Evolutionary conservation across 2,888 invertebrate genomes (phyloP), one percentile per base, ranked within the genome.

Genomic region (Hirudinaria manillensis): DNA sequence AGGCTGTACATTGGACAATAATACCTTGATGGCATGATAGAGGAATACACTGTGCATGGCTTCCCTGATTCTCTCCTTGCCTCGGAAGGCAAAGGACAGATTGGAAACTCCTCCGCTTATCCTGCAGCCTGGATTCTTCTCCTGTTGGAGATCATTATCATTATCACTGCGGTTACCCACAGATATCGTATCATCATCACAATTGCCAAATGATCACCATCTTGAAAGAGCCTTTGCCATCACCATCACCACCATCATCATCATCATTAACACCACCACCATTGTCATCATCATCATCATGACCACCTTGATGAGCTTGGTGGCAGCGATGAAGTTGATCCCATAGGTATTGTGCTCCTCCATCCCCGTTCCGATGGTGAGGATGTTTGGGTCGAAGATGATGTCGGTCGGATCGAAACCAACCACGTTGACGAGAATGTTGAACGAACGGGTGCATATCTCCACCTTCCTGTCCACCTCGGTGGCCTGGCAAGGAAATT

Each of bases 281-380:
- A 45, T 10, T 16, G 16, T 45, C 45, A 45, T 10, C 45, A 45
- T 45, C 10, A 45, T 10, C 10, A 45, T 45, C 45, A 32, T 68
- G 1, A 29, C 19, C 34, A 74, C 88, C 84, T 88, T 88, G 76
- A 89, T 88, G 61, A 82, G 79, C 77, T 83, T 81, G 2, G 85
- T 85, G 13, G 88, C 87, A 77, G 88, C 85, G 76, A 89, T 88
- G 81, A 88, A 89, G 77, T 85, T 82, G 27, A 87, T 83, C 21
- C 87, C 89, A 81, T 89, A 89, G 10, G 81, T 81, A 77, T 87
- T 86, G 80, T 89, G 89, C 79, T 89, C 89, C 71, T 88, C 88
- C 83, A 89, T 88, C 34, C 89, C 89, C 4, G 89, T 89, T n/a
- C 88, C 89, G 76, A 89, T 86, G 2, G 89, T 89, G 55, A 89